Conservation (phyloP, 2,797 vertebrate genomes). For the Hyperoplus immaculatus region DNA sequence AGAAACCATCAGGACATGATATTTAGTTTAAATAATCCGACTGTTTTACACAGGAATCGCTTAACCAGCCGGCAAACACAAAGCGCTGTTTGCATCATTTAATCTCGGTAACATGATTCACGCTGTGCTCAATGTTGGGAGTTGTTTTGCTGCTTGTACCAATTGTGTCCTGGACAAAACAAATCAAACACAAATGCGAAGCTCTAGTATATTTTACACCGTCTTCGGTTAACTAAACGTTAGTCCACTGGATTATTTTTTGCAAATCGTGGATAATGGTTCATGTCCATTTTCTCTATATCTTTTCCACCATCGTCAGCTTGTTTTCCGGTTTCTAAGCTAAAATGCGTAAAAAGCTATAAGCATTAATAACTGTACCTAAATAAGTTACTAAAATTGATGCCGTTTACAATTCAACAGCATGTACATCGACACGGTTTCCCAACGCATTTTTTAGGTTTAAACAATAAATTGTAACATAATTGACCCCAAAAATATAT, state of each 20-base stretch:
- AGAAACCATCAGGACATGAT: constrained; percentile 25
- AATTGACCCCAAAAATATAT: constrained; percentile 13
- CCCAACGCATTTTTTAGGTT: not conserved
- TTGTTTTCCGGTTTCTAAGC: constrained; percentile 26
- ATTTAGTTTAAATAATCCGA: constrained; percentile 35
- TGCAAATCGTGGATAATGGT: constrained; percentile 2
- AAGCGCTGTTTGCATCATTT: constrained; percentile 35
- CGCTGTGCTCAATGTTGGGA: constrained; percentile 10
- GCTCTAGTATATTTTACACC: constrained; percentile 1
- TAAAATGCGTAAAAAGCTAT: constrained; percentile 4
- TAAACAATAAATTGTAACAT: constrained; percentile 2
- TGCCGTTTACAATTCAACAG: not conserved
- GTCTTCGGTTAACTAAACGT: not conserved
- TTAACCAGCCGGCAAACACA: constrained; percentile 38
- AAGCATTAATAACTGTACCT: constrained; percentile 17
- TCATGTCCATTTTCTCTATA: not conserved
- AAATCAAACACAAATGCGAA: constrained; percentile 18
- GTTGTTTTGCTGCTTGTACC: not conserved
- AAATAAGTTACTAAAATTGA: not conserved
- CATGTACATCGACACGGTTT: not conserved
- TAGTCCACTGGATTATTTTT: constrained; percentile 9
- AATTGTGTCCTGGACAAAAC: not conserved
- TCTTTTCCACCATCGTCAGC: not conserved
- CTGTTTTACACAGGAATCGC: constrained; percentile 38
- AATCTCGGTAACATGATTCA: constrained; percentile 9